A percentile compares a stretch with the other conserved stretches of the same genome.
phyloP scores from a whole-genome alignment of 2,888 invertebrate species.

The Altica lythri region DNA sequence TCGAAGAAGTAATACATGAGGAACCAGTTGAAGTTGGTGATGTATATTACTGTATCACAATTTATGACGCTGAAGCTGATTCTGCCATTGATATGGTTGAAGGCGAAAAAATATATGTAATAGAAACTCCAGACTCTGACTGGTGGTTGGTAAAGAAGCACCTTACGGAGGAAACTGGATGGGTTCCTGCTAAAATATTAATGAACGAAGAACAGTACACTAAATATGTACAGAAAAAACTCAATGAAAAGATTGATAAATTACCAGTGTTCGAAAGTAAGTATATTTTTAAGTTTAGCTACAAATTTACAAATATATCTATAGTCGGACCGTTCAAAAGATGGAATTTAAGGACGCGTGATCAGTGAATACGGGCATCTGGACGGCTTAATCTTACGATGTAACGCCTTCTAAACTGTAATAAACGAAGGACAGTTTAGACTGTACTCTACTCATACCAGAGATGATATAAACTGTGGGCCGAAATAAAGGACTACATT shows the following conservation, averaged over 20 bases:
- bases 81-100: constrained; percentile 89
- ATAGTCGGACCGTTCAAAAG: too few species aligned
- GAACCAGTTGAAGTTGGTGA: constrained; percentile 71
- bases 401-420: too few species aligned
- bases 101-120: constrained; percentile 84
- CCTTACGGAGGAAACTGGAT: constrained; percentile 88
- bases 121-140: constrained; percentile 81
- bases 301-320: too few species aligned
- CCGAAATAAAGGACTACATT: too few species aligned
- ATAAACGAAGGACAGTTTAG: too few species aligned
- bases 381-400: too few species aligned
- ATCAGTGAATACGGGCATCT: too few species aligned
- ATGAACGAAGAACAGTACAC: constrained; percentile 83
- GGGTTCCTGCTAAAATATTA: constrained; percentile 89
- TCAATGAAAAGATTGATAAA: constrained; percentile 90
- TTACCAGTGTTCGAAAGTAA: constrained; percentile 91
- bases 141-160: constrained; percentile 94
- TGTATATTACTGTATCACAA: constrained; percentile 80
- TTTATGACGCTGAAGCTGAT: constrained; percentile 84
- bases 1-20: constrained; percentile 52
- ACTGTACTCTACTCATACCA: too few species aligned
- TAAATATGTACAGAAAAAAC: constrained; percentile 81
- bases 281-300: constrained; percentile 44
- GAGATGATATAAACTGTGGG: too few species aligned
- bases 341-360: too few species aligned